Conservation (phyloP, 2,797 vertebrate species). For the Chromobotia macracanthus region DNA sequence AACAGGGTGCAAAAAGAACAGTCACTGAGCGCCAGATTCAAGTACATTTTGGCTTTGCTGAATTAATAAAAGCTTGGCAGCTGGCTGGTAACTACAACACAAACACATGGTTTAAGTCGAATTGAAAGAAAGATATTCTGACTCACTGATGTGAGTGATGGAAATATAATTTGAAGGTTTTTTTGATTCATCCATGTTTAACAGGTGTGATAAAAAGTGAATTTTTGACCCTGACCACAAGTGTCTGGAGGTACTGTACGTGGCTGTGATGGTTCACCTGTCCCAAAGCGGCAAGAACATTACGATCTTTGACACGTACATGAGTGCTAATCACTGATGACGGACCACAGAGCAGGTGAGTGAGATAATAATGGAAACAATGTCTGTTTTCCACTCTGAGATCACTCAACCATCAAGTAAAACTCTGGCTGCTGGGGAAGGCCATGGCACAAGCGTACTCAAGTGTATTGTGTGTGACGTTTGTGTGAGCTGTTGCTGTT, state of each 20-base stretch:
- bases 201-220: not conserved
- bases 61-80: not conserved
- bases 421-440: slow-evolving; percentile 9
- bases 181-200: not conserved
- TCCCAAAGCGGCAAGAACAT: slow-evolving; percentile 29
- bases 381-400: slow-evolving; percentile 24
- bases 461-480: slow-evolving; percentile 10
- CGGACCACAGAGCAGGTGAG: slow-evolving; percentile 41
- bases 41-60: not conserved
- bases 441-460: not conserved
- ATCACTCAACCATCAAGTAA: slow-evolving; percentile 31
- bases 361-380: slow-evolving; percentile 4
- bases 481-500: not conserved
- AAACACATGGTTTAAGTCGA: not conserved
- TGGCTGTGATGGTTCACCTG: slow-evolving; percentile 20
- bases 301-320: not conserved
- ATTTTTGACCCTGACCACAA: not conserved
- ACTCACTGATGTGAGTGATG: not conserved
- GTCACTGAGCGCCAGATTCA: not conserved
- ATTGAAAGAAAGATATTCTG: not conserved
- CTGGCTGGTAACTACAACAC: not conserved
- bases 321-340: slow-evolving; percentile 35
- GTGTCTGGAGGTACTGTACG: not conserved
- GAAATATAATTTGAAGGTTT: not conserved
- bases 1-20: not conserved